These are phyloP conservation scores for Andricus grossulariae DNA, from an alignment of 1,140 invertebrate species.

Conservation along the genomic window DNA sequence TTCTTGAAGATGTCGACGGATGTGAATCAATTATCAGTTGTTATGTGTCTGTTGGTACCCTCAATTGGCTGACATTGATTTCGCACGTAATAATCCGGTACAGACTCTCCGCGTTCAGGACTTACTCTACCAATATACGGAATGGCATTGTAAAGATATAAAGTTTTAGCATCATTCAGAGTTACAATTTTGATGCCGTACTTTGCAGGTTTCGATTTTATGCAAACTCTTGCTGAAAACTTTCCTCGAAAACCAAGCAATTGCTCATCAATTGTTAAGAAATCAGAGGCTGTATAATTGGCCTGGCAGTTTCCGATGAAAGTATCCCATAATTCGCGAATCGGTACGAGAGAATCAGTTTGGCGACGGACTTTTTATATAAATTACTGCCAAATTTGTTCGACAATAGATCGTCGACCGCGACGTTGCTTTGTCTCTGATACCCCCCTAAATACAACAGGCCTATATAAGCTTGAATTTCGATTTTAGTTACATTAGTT, in stretches of 20 bases:
- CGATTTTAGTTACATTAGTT: neutral
- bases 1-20: too few species aligned
- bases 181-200: slow-evolving; percentile 69
- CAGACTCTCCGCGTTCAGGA: slow-evolving; percentile 11
- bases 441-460: slow-evolving; percentile 35
- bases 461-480: slow-evolving; percentile 36
- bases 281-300: slow-evolving; percentile 58
- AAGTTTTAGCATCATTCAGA: slow-evolving; percentile 49
- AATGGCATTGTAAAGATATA: slow-evolving; percentile 56
- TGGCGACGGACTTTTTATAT: slow-evolving; percentile 44
- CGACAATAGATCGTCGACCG: slow-evolving; percentile 16
- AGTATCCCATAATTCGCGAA: slow-evolving; percentile 63
- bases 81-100: slow-evolving; percentile 40
- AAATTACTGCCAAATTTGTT: neutral
- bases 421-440: slow-evolving; percentile 27
- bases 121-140: slow-evolving; percentile 54
- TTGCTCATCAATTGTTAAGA: slow-evolving; percentile 69
- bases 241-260: slow-evolving; percentile 66
- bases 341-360: slow-evolving; percentile 61
- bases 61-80: slow-evolving; percentile 50
- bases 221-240: slow-evolving; percentile 69
- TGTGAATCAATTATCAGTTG: too few species aligned
- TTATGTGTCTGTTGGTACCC: slow-evolving; percentile 56
- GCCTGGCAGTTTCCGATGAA: slow-evolving; percentile 62
- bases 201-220: slow-evolving; percentile 59